These are phyloP conservation scores for Caenorhabditis imperialis DNA, from an alignment of 2,888 invertebrate species.

Conservation along the genomic window DNA sequence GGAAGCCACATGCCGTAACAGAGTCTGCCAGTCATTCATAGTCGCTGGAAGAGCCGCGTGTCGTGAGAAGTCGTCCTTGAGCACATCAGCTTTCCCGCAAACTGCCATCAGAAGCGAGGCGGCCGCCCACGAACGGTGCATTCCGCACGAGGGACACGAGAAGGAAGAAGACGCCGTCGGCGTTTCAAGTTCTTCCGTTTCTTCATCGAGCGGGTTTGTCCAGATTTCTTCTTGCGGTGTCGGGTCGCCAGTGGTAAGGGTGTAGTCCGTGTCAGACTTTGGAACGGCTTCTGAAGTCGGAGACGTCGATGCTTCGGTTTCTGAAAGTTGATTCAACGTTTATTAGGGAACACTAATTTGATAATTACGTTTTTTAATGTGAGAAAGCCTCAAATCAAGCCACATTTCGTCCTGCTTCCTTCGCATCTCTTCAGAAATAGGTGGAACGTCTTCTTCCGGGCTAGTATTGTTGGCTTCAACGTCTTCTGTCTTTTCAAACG, in stretches of 20 bases:
- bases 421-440: slow-evolving; percentile 46
- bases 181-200: slow-evolving; percentile 2
- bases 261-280: slow-evolving; percentile 50
- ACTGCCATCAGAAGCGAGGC: slow-evolving; percentile 52
- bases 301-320: not conserved
- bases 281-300: slow-evolving; percentile 17
- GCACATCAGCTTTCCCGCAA: slow-evolving; percentile 32
- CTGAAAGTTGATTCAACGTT: slow-evolving; percentile 18
- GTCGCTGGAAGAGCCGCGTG: slow-evolving; percentile 29
- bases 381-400: slow-evolving; percentile 43
- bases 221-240: slow-evolving; percentile 17
- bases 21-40: slow-evolving; percentile 21
- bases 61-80: slow-evolving; percentile 27
- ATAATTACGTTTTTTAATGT: slow-evolving; percentile 42
- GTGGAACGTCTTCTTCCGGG: not conserved
- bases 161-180: slow-evolving; percentile 4
- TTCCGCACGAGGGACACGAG: slow-evolving; percentile 41
- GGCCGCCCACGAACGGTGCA: slow-evolving; percentile 58
- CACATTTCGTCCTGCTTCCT: slow-evolving; percentile 51
- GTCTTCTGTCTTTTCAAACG: not conserved
- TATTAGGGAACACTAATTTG: no score
- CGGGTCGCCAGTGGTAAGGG: slow-evolving; percentile 24
- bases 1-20: slow-evolving; percentile 32
- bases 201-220: slow-evolving; percentile 42
- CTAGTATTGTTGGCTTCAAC: slow-evolving; percentile 13